phyloP scores from a whole-genome alignment of 2,113 vertebrate genomes.

The Theropithecus gelada region DNA sequence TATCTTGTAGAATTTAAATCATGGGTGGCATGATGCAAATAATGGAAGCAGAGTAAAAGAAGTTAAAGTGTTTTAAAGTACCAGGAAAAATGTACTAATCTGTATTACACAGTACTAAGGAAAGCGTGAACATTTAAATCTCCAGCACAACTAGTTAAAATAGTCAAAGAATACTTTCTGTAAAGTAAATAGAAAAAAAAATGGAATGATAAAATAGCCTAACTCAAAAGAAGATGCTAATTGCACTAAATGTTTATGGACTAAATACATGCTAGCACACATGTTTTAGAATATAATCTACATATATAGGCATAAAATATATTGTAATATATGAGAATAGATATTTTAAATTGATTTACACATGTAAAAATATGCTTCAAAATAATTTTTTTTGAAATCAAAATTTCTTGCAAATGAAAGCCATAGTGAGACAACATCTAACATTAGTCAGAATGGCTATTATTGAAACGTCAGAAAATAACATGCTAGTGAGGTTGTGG shows the following conservation, averaged over 20 bases:
- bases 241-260: neutral
- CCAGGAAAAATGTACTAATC: neutral
- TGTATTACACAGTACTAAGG: neutral
- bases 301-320: neutral
- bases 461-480: too few species aligned
- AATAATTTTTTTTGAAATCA: neutral
- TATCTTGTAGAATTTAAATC: neutral
- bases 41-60: neutral
- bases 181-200: neutral
- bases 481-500: too few species aligned
- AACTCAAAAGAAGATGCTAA: neutral
- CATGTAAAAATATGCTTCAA: neutral
- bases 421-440: too few species aligned
- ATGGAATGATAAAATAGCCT: neutral
- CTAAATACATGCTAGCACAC: neutral
- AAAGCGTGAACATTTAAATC: neutral
- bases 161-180: neutral
- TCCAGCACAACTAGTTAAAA: neutral
- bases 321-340: neutral
- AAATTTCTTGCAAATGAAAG: too few species aligned
- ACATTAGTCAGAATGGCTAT: too few species aligned
- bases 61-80: neutral
- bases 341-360: neutral
- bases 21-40: neutral
- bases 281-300: neutral